Percentiles rank a stretch among this genome's conserved stretches.
These are phyloP conservation scores for Diplazon laetatorius DNA, from an alignment of 2,888 invertebrate genomes.

Conservation along the genomic window DNA sequence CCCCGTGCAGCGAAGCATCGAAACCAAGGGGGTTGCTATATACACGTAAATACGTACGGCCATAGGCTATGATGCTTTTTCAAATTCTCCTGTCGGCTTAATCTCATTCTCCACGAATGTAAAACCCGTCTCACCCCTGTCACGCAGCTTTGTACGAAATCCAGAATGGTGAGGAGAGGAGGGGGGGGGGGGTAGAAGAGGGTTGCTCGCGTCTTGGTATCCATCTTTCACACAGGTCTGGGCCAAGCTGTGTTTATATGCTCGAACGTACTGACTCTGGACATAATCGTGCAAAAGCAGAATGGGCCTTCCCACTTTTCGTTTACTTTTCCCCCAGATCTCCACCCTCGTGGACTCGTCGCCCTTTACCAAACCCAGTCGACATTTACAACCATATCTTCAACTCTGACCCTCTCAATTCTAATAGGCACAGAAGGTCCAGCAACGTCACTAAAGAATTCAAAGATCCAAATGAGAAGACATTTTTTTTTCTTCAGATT, in stretches of 20 bases:
- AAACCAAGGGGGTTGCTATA: conserved; percentile 45
- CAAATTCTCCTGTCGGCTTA: conserved; percentile 75
- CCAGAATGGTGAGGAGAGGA: conserved; percentile 5
- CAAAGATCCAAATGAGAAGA: no score
- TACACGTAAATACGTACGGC: conserved; percentile 33
- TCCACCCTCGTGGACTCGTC: neutral
- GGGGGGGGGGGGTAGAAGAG: no score
- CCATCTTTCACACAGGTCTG: conserved; percentile 33
- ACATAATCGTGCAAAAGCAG: conserved; percentile 62
- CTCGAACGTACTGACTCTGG: conserved; percentile 73
- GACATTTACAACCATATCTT: neutral
- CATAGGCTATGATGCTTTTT: conserved; percentile 74
- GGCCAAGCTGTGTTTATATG: conserved; percentile 76
- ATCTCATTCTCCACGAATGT: conserved; percentile 76
- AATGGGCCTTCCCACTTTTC: conserved; percentile 7
- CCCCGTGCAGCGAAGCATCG: conserved; percentile 10
- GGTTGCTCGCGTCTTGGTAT: conserved; percentile 36
- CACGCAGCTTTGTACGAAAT: conserved; percentile 66
- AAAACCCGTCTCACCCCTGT: conserved; percentile 74
- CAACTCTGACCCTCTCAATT: neutral
- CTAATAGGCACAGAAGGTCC: neutral
- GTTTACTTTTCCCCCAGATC: conserved; percentile 25
- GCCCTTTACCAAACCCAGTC: neutral
- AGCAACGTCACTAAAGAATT: neutral
- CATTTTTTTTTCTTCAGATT: no score